These are phyloP conservation scores for Teleopsis dalmanni DNA, from an alignment of 1,140 invertebrate genomes.

Conservation along the genomic window DNA sequence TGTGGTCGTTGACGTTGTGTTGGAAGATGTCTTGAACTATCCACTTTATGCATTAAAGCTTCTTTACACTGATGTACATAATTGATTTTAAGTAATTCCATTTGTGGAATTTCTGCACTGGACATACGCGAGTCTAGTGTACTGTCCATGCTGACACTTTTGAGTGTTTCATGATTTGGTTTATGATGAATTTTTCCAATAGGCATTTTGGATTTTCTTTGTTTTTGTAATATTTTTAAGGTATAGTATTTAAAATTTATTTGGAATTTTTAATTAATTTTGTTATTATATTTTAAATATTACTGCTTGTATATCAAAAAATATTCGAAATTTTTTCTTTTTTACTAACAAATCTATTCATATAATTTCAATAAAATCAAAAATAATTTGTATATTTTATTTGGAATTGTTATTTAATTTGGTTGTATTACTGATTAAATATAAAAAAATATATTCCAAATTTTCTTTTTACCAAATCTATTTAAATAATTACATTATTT, in stretches of 20 bases:
- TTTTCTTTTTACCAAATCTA: no score
- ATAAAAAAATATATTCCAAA: no score
- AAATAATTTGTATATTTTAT: not conserved
- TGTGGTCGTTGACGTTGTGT: constrained; percentile 8
- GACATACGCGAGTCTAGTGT: constrained; percentile 29
- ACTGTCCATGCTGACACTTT: constrained; percentile 18
- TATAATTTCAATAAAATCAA: not conserved
- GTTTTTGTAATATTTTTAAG: not conserved
- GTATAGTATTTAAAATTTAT: no score
- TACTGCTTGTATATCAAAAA: not conserved
- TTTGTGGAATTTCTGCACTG: constrained; percentile 28
- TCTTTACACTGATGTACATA: constrained; percentile 39
- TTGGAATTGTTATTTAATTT: not conserved
- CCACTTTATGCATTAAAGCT: constrained; percentile 25
- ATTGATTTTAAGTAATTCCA: constrained; percentile 37
- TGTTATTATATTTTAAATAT: not conserved
- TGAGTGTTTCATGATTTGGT: constrained; percentile 15
- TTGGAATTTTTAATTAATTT: no score
- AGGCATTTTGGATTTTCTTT: constrained; percentile 20
- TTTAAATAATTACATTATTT: no score
- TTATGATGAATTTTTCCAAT: constrained; percentile 19
- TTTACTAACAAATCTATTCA: not conserved
- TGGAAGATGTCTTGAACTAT: not conserved
- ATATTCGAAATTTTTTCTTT: not conserved
- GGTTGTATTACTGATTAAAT: no score